Percentiles rank a stretch among this genome's conserved stretches.
Conservation (phyloP, 2,888 invertebrate species). For the Cataglyphis rosenhaueri region DNA sequence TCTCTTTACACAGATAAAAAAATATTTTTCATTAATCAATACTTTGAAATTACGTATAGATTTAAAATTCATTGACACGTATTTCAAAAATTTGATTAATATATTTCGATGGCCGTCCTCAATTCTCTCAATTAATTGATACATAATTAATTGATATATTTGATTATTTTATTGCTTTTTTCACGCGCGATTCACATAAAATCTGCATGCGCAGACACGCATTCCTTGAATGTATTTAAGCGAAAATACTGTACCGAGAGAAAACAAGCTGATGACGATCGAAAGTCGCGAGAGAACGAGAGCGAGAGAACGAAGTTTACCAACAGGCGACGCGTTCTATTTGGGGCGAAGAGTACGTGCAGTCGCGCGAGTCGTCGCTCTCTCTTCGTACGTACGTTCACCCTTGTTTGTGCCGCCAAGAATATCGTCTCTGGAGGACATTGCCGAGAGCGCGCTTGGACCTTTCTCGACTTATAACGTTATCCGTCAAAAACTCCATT, state of each 20-base stretch:
- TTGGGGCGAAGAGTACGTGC: slow-evolving; percentile 71
- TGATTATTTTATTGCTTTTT: not conserved
- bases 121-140: not conserved
- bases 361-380: slow-evolving; percentile 59
- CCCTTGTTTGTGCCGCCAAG: slow-evolving; percentile 80
- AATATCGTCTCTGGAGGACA: slow-evolving; percentile 79
- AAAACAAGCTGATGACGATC: slow-evolving; percentile 16
- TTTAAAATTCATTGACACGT: not conserved
- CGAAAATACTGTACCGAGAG: not conserved
- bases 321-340: slow-evolving; percentile 74
- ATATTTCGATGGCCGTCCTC: not conserved
- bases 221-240: slow-evolving; percentile 24
- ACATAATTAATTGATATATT: not conserved
- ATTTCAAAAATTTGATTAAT: not conserved
- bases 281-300: not conserved
- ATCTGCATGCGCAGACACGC: not conserved
- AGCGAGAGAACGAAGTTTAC: slow-evolving; percentile 67
- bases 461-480: slow-evolving; percentile 41
- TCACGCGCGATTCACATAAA: not conserved
- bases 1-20: not conserved
- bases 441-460: slow-evolving; percentile 55
- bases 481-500: slow-evolving; percentile 14
- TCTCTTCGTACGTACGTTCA: slow-evolving; percentile 79
- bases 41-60: not conserved
- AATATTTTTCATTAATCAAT: not conserved